phyloP scores from a whole-genome alignment of 2,113 vertebrate species.

The Oryzias javanicus region DNA sequence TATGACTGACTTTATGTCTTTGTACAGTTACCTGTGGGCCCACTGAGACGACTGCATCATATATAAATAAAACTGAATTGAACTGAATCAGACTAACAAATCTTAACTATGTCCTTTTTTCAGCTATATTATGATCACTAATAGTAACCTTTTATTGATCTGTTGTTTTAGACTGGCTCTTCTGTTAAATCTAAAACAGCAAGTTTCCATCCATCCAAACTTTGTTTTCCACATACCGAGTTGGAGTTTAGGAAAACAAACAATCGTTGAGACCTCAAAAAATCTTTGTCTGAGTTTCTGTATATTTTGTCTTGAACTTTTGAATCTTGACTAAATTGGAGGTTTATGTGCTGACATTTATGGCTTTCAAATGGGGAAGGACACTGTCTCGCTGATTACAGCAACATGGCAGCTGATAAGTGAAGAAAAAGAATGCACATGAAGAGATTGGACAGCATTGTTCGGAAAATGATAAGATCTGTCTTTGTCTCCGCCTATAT shows the following conservation, averaged over 20 bases:
- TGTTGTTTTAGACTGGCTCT: neutral
- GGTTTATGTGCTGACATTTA: conserved; percentile 64
- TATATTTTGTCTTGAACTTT: conserved; percentile 41
- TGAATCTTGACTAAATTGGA: conserved; percentile 57
- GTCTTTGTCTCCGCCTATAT: conserved; percentile 66
- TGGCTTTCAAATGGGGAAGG: conserved; percentile 24
- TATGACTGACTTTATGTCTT: too few relatives aligned
- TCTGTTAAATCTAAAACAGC: neutral
- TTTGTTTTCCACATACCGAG: neutral
- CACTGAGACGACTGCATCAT: too few relatives aligned
- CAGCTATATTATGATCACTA: too few relatives aligned
- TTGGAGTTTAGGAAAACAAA: neutral
- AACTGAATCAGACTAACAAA: too few relatives aligned
- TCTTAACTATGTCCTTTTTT: too few relatives aligned
- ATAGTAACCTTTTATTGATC: too few relatives aligned
- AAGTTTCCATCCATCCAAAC: neutral
- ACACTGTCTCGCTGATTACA: conserved; percentile 61
- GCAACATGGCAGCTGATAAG: conserved; percentile 65
- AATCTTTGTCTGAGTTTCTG: conserved; percentile 15
- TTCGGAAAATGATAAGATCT: conserved; percentile 71
- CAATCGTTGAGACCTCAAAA: conserved; percentile 14
- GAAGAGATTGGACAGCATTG: conserved; percentile 69
- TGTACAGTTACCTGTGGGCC: too few relatives aligned
- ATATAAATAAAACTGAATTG: too few relatives aligned
- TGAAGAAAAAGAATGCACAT: conserved; percentile 54